Evolutionary conservation across 1,140 invertebrate genomes (phyloP).

Genomic region (Nomia melanderi): DNA sequence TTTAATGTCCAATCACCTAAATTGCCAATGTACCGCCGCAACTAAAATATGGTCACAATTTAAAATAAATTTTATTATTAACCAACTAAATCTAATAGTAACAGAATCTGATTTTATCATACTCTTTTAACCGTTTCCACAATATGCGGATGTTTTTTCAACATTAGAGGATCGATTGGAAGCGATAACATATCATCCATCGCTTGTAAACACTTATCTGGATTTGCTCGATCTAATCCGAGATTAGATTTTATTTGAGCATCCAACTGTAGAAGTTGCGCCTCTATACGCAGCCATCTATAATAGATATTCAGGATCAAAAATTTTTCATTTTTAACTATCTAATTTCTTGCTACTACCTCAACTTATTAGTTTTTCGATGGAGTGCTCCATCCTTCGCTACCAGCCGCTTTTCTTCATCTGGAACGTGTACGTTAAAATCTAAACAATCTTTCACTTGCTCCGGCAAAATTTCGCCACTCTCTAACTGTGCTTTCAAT

Average conservation of each 20-base stretch:
- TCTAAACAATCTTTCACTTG: conserved; percentile 83
- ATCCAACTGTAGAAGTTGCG: conserved; percentile 87
- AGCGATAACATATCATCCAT: conserved; percentile 85
- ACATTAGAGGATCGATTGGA: conserved; percentile 88
- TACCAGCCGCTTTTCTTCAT: conserved; percentile 80
- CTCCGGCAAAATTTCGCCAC: conserved; percentile 83
- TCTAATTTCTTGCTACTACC: conserved; percentile 57
- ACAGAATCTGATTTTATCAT: conserved; percentile 8
- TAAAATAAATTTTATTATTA: conserved; percentile 18
- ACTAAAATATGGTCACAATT: conserved; percentile 67
- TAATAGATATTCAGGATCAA: conserved; percentile 53
- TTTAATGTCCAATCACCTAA: conserved; percentile 86
- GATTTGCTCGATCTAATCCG: conserved; percentile 84
- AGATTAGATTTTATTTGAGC: conserved; percentile 87
- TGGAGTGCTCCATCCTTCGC: conserved; percentile 69
- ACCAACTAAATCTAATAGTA: neutral
- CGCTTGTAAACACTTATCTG: conserved; percentile 83
- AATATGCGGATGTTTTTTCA: conserved; percentile 92
- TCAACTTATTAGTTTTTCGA: conserved; percentile 71
- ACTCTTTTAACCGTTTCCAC: conserved; percentile 88
- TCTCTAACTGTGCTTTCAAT: conserved; percentile 83
- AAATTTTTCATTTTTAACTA: conserved; percentile 3
- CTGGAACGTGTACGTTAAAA: conserved; percentile 80
- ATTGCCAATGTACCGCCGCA: conserved; percentile 89
- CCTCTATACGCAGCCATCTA: conserved; percentile 86